Evolutionary conservation across 2,797 vertebrate genomes (phyloP), one percentile per base, ranked within the genome.

Genomic region (Sternarchorhynchus goeldii): DNA sequence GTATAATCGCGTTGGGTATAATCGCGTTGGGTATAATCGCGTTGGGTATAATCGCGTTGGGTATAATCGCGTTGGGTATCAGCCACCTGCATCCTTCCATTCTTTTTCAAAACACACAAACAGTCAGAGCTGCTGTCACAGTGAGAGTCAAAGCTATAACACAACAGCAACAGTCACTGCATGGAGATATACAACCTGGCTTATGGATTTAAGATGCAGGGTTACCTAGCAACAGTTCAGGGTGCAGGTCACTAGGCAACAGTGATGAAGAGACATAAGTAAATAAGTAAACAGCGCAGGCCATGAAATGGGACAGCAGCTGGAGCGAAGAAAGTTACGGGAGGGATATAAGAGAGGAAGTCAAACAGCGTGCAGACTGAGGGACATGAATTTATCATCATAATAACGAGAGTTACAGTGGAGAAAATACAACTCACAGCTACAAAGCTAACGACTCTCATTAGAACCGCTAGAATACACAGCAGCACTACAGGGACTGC

Each of bases 241-340:
- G n/a, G 67, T 20, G 50, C 45, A 66, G 31, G 63, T 69, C 72
- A 74, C 56, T 50, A 62, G 41, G 64, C 77, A 68, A 68, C 63
- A 31, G 63, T 39, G 20, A 63, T 55, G 10, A 59, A 32, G 60
- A 65, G n/a, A 20, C 41, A 31, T 10, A 18, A 0, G 4, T 53
- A 17, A 58, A 65, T 31, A 20, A 3, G 76, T 16, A 41, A 78
- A 45, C 18, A 39, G 16, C 63, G 10, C 10, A 10, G 20, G 41
- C 25, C 17, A 8, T 7, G 0, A 60, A 17, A 17, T 16, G 34
- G 17, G 20, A 29, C 18, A 1, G 21, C 21, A 57, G 20, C 17
- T 41, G 18, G 14, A 66, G n/a, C 12, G 18, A 18, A 18, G 50
- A 34, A 65, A 29, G 57, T 67, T 4, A 12, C 5, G 17, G 53